Evolutionary conservation across 1,140 invertebrate genomes (phyloP), one percentile per base, ranked within the genome.

Genomic region (Triops cancriformis): DNA sequence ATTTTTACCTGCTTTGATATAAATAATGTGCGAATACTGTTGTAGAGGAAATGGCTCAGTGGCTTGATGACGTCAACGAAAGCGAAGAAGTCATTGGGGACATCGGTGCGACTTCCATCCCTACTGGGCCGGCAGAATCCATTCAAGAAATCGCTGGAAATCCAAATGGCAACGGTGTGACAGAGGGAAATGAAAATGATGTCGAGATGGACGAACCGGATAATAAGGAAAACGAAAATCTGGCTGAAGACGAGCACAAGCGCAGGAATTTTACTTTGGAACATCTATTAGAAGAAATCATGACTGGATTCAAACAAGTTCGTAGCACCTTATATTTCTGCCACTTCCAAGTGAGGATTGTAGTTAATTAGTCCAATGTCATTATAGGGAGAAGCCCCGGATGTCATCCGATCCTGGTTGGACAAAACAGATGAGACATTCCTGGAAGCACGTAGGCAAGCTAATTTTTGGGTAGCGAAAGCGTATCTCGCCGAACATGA

Each of bases 401-500:
- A 64, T 1, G 14, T 64, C 18, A 76, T 76, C 43, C 42, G 43
- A n/a, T 26, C 27, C 0, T 76, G 75, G 75, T 27, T 76, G 23
- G 18, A 76, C 27, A 43, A 76, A 51, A 51, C 75, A 3, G 75
- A 76, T 12, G 23, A 10, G 23, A 64, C 75, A 23, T 76, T 76
- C 42, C 43, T 41, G 10, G 42, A 26, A 10, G 75, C 64, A 18
- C 43, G 64, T 26, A 1, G 31, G 1, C 26, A 43, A 5, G 75
- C 75, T 3, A 27, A 28, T 5, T 76, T 51, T 41, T 76, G 75
- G 75, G 42, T 51, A n/a, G 64, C 64, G 11, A 76, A 76, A 26
- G 37, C 75, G 23, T 64, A 64, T 26, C 26, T 76, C 12, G 42
- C 43, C 27, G 75, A 76, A 27, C 14, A 28, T 28, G 26, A 64